These are phyloP conservation scores for Pachypanchax playfairii DNA, from an alignment of 2,113 vertebrate genomes.

Conservation along the genomic window DNA sequence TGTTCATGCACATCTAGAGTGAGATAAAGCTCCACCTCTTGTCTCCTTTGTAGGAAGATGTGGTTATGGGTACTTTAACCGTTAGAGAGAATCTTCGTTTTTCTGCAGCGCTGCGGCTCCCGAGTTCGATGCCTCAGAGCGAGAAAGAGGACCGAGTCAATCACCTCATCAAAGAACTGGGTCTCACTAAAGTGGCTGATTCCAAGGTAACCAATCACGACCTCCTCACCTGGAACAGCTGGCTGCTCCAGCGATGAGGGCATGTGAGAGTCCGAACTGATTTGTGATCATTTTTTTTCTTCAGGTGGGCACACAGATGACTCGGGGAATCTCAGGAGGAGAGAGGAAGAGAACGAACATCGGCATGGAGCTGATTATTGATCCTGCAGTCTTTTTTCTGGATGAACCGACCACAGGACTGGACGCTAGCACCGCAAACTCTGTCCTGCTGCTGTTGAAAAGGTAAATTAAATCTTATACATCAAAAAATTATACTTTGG, in stretches of 20 bases:
- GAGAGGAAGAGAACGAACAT: constrained; percentile 95
- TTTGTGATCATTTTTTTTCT: neutral
- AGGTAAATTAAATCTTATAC: constrained; percentile 76
- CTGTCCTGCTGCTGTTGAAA: constrained; percentile 89
- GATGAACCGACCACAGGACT: constrained; percentile 95
- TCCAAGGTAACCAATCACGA: constrained; percentile 80
- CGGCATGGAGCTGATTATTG: constrained; percentile 93
- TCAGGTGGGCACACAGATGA: constrained; percentile 89
- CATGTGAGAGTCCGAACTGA: neutral
- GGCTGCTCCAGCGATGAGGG: no score
- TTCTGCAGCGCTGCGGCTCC: constrained; percentile 91
- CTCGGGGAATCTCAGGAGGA: constrained; percentile 90
- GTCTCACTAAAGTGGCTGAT: constrained; percentile 91
- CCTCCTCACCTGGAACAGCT: no score
- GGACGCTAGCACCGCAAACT: constrained; percentile 93
- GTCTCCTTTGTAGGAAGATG: constrained; percentile 83
- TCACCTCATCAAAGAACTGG: constrained; percentile 86
- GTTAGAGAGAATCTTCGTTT: constrained; percentile 94
- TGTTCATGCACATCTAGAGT: no score
- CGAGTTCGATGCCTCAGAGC: constrained; percentile 76
- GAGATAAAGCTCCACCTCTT: neutral
- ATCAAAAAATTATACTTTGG: no score
- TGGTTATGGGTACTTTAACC: constrained; percentile 94
- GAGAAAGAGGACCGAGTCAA: constrained; percentile 87
- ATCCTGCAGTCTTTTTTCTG: constrained; percentile 91